Base-by-base conservation (phyloP, 2,797 vertebrate genomes). In the Gymnoscopelus microlampas region DNA sequence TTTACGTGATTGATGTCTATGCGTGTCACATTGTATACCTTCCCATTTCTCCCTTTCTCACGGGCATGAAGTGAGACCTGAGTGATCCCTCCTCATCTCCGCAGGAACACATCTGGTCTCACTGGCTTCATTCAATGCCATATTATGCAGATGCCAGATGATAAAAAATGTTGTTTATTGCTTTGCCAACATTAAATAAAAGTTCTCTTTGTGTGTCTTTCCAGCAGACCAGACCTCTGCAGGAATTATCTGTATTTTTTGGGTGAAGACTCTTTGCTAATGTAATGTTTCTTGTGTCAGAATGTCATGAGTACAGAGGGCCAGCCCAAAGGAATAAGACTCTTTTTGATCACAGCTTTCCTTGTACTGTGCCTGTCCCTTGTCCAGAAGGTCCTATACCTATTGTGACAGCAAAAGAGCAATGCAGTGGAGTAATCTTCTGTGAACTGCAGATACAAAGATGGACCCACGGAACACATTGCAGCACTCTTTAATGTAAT, bases 371-470 rank as follows among this genome's bases (percentile, higher is more conserved):
- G 63, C n/a, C n/a, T n/a, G n/a, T n/a, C n/a, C n/a, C n/a, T n/a
- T 80, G 77, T 77, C 65, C 72, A 63, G 68, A 73, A 74, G 70
- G 74, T 32, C 59, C 61, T 74, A 32, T 12, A 9, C 23, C 55
- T 62, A 47, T 53, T 69, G 39, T 23, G 58, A 58, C 54, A 76
- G 55, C 55, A 66, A 73, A 64, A 15, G 44, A 15, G 44, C 24
- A 53, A 35, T 26, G 19, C 54, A 19, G 44, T 56, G 13, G 9
- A 55, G 9, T 3, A 50, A 3, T 26, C 15, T n/a, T 49, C 48
- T 32, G 53, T 44, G 19, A 74, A 68, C 49, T 60, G 49, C 5
- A 55, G 9, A 53, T 55, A 6, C 4, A 9, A 54, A 10, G 32
- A 55, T 32, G 14, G 44, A 51, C 32, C 56, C 10, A 19, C 15